Conservation (phyloP, 2,113 vertebrate genomes). For the Catagonus wagneri region DNA sequence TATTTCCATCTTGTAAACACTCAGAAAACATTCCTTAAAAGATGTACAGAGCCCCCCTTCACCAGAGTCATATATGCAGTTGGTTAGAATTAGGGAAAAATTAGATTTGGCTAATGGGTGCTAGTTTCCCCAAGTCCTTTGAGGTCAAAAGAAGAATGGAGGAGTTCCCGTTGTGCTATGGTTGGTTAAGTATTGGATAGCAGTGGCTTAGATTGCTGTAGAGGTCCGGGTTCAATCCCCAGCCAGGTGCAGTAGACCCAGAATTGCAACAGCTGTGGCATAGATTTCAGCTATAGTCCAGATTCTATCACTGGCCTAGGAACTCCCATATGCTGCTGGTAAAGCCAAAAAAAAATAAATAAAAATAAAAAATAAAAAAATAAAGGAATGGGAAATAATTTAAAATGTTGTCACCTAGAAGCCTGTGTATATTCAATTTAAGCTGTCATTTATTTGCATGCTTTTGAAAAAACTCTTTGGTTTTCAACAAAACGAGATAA, state of each 20-base stretch:
- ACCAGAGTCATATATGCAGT: neutral
- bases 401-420: neutral
- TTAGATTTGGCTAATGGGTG: neutral
- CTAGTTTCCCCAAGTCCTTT: neutral
- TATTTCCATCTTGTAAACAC: neutral
- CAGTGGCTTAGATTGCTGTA: too few species aligned
- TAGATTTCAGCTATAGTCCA: too few species aligned
- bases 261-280: too few species aligned
- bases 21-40: neutral
- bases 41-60: neutral
- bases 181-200: too few species aligned
- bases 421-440: neutral
- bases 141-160: conserved; percentile 5
- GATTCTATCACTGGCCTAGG: too few species aligned
- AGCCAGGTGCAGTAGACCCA: too few species aligned
- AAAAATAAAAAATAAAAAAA: too few species aligned
- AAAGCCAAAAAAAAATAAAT: too few species aligned
- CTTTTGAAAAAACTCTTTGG: neutral
- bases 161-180: too few species aligned
- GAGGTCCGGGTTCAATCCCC: too few species aligned
- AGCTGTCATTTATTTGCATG: neutral
- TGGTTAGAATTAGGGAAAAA: neutral
- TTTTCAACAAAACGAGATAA: conserved; percentile 21
- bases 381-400: neutral
- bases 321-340: too few species aligned